phyloP scores from a whole-genome alignment of 2,113 vertebrate species.

The Patagioenas fasciata region DNA sequence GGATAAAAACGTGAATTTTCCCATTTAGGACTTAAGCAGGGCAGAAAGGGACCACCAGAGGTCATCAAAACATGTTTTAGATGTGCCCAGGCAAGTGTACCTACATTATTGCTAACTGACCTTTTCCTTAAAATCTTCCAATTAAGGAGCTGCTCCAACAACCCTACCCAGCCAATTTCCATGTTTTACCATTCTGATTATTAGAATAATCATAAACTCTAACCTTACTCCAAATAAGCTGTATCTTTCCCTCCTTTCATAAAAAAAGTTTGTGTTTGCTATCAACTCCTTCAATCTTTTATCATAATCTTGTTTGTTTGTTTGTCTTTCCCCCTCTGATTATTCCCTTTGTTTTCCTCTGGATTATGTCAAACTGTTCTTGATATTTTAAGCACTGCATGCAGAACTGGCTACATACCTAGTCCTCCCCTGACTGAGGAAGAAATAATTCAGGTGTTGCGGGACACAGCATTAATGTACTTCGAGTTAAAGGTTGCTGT shows the following conservation, averaged over 20 bases:
- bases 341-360: neutral
- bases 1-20: neutral
- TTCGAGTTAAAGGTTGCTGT: neutral
- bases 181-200: neutral
- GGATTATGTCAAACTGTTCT: neutral
- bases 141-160: neutral
- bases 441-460: neutral
- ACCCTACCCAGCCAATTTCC: neutral
- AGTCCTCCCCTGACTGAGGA: neutral
- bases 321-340: rapidly evolving
- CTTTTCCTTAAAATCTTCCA: neutral
- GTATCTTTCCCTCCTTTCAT: neutral
- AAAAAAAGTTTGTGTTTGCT: neutral
- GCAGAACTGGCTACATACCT: neutral
- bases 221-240: neutral
- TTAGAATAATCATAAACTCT: neutral
- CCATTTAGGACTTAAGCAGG: neutral
- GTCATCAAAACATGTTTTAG: neutral
- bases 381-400: neutral
- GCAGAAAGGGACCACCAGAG: neutral
- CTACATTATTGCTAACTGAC: neutral
- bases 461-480: neutral
- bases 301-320: neutral
- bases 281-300: neutral
- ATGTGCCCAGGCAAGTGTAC: neutral